Conservation (phyloP, 2,797 vertebrate genomes). For the Propithecus deckenii region DNA sequence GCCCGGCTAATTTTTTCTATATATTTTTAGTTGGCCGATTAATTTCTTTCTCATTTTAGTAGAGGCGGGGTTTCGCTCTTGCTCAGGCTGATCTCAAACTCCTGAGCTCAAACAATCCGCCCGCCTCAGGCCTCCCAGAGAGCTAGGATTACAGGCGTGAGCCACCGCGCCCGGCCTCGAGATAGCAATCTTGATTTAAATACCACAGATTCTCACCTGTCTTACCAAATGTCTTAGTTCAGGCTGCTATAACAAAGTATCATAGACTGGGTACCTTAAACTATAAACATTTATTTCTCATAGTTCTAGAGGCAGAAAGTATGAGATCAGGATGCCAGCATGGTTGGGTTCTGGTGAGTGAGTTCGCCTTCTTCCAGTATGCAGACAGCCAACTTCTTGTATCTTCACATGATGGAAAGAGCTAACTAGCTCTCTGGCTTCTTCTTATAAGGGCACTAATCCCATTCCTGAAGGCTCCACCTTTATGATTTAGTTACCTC, state of each 20-base stretch:
- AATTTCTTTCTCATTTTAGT: too few relatives aligned
- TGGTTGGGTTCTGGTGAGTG: background rate
- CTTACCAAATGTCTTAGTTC: background rate
- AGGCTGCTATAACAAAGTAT: background rate
- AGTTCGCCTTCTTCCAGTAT: background rate
- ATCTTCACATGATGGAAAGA: background rate
- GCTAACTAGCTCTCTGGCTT: background rate
- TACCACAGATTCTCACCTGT: background rate
- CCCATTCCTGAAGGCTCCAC: background rate
- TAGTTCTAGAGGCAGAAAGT: background rate
- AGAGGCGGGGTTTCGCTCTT: too few relatives aligned
- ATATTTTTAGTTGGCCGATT: too few relatives aligned
- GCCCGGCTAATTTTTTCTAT: too few relatives aligned
- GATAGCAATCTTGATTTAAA: background rate
- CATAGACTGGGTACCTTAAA: background rate
- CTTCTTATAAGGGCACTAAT: background rate
- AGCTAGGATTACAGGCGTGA: too few relatives aligned
- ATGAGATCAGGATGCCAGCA: background rate
- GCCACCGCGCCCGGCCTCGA: background rate
- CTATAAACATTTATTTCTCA: background rate
- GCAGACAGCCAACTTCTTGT: background rate
- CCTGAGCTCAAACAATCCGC: too few relatives aligned
- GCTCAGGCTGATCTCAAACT: too few relatives aligned
- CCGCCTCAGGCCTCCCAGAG: too few relatives aligned
- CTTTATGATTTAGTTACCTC: background rate